Conservation (phyloP, 2,797 vertebrate genomes). For the Halcyon badia region DNA sequence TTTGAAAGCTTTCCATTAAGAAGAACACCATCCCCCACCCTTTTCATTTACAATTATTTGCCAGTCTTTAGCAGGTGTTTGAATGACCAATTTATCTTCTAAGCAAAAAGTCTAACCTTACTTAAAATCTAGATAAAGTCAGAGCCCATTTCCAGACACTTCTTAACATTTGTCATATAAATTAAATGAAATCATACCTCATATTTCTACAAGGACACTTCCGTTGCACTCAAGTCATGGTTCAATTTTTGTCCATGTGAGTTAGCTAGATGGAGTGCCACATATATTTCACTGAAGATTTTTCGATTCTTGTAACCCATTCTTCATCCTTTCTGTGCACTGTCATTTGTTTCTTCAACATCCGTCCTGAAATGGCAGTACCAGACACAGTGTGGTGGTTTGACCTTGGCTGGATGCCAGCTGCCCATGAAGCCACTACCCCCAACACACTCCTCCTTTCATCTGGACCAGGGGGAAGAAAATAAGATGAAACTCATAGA, state of each 20-base stretch:
- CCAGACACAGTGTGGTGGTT: not conserved
- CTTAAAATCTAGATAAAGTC: not conserved
- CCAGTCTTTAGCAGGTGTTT: not conserved
- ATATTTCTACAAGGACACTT: not conserved
- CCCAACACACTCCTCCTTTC: too few species aligned
- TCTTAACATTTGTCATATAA: not conserved
- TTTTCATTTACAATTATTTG: not conserved
- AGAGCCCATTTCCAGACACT: not conserved
- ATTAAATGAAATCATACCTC: not conserved
- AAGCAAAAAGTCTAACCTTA: not conserved
- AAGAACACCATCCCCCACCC: too few species aligned
- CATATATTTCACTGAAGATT: fast-evolving
- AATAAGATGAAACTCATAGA: too few species aligned
- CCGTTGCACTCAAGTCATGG: not conserved
- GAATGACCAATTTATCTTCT: not conserved
- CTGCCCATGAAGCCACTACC: too few species aligned
- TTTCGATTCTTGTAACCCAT: not conserved
- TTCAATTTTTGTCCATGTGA: not conserved
- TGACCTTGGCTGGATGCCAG: too few species aligned
- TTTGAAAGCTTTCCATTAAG: not conserved
- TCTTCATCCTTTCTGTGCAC: not conserved
- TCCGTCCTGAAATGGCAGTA: not conserved
- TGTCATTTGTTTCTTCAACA: not conserved
- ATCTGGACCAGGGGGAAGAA: too few species aligned
- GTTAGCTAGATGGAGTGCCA: not conserved